phyloP scores from a whole-genome alignment of 2,888 invertebrate species.

The Hermaeophaga mercurialis region DNA sequence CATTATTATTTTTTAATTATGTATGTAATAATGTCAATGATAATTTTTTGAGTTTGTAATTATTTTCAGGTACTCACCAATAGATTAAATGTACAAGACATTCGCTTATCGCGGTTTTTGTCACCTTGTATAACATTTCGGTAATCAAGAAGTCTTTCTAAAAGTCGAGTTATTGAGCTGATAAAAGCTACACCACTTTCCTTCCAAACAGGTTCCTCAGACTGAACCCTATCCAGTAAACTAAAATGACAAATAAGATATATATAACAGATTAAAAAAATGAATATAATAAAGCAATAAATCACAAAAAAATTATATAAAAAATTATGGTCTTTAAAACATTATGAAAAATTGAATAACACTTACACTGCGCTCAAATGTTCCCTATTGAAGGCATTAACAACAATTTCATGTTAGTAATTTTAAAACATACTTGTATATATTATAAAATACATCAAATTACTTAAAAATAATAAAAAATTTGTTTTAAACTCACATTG shows the following conservation, averaged over 20 bases:
- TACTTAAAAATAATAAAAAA: not conserved
- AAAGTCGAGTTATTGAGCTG: constrained; percentile 84
- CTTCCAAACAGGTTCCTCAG: constrained; percentile 85
- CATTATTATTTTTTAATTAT: not conserved
- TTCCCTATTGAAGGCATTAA: constrained; percentile 67
- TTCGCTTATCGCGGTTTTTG: constrained; percentile 91
- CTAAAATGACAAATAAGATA: too few relatives aligned
- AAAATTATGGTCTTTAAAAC: too few relatives aligned
- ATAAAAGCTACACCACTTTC: constrained; percentile 93
- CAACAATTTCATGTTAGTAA: too few relatives aligned
- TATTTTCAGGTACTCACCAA: constrained; percentile 76
- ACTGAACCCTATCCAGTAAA: constrained; percentile 82
- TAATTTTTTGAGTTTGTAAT: not conserved
- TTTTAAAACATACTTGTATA: not conserved
- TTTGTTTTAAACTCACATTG: constrained; percentile 76
- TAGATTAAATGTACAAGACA: constrained; percentile 95
- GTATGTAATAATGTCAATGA: not conserved
- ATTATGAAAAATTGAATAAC: constrained; percentile 38
- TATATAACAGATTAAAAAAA: constrained; percentile 7
- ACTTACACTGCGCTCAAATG: constrained; percentile 94
- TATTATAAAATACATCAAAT: not conserved
- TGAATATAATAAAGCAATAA: not conserved
- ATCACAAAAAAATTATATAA: not conserved
- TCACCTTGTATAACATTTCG: constrained; percentile 94
- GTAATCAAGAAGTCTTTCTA: constrained; percentile 91